A percentile compares a stretch with the other conserved stretches of the same genome.
phyloP scores from a whole-genome alignment of 2,797 vertebrate genomes.

The Monodelphis domestica region DNA sequence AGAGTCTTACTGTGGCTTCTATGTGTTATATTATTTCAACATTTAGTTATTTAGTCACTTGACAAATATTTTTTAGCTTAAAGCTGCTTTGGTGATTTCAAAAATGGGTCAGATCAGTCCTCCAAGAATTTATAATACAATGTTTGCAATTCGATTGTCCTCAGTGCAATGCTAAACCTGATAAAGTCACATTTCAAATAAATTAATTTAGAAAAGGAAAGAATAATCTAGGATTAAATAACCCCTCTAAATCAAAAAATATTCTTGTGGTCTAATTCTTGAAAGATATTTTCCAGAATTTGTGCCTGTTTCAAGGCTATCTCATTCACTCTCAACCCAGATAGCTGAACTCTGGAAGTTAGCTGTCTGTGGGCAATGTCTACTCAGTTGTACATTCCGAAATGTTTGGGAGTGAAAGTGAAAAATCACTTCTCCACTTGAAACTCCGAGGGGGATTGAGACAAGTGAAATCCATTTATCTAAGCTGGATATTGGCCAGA shows the following conservation, averaged over 20 bases:
- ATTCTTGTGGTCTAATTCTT: background rate
- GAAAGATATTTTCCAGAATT: background rate
- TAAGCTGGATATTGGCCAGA: background rate
- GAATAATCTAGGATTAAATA: accelerated
- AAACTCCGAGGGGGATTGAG: background rate
- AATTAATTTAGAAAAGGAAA: background rate
- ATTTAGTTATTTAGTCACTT: background rate
- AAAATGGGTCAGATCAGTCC: accelerated
- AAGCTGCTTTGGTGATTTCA: accelerated
- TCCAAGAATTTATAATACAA: background rate
- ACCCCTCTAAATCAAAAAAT: background rate
- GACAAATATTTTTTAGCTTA: accelerated
- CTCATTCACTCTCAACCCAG: accelerated
- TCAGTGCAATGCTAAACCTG: accelerated
- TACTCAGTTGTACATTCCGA: accelerated
- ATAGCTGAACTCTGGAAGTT: accelerated
- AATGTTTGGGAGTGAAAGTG: accelerated
- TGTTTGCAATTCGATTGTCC: accelerated
- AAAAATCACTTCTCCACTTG: background rate
- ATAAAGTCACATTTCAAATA: background rate
- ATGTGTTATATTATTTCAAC: background rate
- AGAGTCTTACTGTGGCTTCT: accelerated
- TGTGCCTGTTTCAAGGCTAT: accelerated
- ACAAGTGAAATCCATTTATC: background rate
- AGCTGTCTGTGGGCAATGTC: background rate